These are phyloP conservation scores for Nicator chloris DNA, from an alignment of 2,113 vertebrate species.

Conservation along the genomic window DNA sequence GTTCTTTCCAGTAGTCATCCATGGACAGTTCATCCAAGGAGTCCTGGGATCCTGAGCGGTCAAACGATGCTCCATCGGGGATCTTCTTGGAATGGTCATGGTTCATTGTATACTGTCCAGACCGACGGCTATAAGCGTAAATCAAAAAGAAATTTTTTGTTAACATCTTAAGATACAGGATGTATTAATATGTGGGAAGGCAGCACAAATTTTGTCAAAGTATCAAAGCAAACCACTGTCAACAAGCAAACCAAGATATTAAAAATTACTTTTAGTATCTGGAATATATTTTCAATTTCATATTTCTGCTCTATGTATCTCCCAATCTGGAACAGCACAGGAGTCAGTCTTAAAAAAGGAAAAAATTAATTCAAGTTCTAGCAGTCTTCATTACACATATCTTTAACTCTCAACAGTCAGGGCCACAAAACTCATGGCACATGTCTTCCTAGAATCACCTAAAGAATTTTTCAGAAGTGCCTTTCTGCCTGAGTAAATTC, in stretches of 20 bases:
- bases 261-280: neutral
- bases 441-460: neutral
- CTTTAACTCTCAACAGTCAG: neutral
- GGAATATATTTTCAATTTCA: neutral
- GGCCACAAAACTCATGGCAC: neutral
- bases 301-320: neutral
- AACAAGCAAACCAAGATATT: neutral
- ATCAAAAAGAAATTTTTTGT: neutral
- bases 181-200: neutral
- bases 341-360: neutral
- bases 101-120: conserved; percentile 79
- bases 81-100: conserved; percentile 66
- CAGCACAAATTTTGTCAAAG: neutral
- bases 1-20: conserved; percentile 91
- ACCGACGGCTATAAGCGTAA: conserved; percentile 65
- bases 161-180: neutral
- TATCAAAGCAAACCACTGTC: neutral
- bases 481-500: neutral
- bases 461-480: neutral
- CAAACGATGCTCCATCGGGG: conserved; percentile 54
- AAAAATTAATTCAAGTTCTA: neutral
- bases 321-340: neutral
- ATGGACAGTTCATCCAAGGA: conserved; percentile 90
- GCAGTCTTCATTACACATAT: neutral
- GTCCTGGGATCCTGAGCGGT: conserved; percentile 84